phyloP scores from a whole-genome alignment of 2,113 vertebrate species.

The Dermatemys mawii region DNA sequence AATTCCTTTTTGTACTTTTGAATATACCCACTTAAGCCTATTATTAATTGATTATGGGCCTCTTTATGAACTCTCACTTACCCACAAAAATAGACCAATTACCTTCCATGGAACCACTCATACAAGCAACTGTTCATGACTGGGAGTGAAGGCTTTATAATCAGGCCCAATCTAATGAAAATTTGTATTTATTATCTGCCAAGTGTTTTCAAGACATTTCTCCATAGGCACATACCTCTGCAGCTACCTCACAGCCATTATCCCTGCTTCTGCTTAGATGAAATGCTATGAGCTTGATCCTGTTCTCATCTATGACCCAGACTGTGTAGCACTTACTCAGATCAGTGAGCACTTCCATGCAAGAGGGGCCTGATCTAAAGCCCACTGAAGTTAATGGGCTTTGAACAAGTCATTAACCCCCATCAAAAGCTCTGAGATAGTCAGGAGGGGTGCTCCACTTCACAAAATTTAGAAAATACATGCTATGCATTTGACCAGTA shows the following conservation, averaged over 20 bases:
- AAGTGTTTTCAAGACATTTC: constrained; percentile 29
- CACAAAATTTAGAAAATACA: background rate
- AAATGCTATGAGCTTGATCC: background rate
- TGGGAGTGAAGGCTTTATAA: background rate
- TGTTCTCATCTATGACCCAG: background rate
- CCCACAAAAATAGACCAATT: background rate
- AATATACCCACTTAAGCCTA: background rate
- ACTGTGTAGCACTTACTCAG: background rate
- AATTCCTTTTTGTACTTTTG: background rate
- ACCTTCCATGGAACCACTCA: background rate
- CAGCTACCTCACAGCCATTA: background rate
- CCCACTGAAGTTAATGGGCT: background rate
- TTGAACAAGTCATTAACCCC: background rate
- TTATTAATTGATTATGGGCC: background rate
- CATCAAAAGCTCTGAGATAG: background rate
- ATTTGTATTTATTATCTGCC: background rate
- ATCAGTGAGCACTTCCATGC: background rate
- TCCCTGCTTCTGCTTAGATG: background rate
- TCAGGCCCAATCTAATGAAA: background rate
- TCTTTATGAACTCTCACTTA: background rate
- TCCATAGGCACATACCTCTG: background rate
- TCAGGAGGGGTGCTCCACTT: background rate
- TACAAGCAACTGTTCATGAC: background rate
- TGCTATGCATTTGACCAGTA: background rate
- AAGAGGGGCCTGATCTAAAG: background rate